phyloP scores from a whole-genome alignment of 2,888 invertebrate species.

The Pseudococcus viburni region DNA sequence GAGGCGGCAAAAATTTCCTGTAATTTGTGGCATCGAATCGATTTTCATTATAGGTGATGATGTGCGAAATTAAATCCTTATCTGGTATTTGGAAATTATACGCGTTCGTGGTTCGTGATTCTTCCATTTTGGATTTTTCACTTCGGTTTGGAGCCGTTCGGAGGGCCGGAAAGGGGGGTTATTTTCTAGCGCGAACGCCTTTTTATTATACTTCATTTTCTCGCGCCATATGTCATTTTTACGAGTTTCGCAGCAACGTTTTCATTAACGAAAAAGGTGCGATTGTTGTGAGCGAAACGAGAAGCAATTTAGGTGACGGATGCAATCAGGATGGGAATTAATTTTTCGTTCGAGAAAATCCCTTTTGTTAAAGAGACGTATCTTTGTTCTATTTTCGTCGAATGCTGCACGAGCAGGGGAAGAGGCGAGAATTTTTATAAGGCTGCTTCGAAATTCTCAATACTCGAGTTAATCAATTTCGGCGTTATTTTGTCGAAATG shows the following conservation, averaged over 20 bases:
- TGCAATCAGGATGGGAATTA: neutral
- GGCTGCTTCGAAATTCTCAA: too few species aligned
- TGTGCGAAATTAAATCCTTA: slow-evolving; percentile 45
- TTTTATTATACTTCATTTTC: slow-evolving; percentile 13
- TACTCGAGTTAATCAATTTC: too few species aligned
- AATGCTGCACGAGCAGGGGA: too few species aligned
- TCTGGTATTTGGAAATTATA: slow-evolving; percentile 39
- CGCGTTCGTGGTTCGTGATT: neutral
- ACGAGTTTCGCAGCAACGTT: neutral
- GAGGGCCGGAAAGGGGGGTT: too few species aligned
- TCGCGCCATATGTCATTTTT: slow-evolving; percentile 31
- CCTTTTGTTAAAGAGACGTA: too few species aligned
- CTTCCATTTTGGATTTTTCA: neutral
- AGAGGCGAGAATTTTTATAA: too few species aligned
- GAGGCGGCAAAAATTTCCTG: slow-evolving; percentile 30
- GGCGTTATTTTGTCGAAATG: too few species aligned
- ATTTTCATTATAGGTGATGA: slow-evolving; percentile 34
- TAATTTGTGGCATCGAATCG: slow-evolving; percentile 18
- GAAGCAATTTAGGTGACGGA: neutral
- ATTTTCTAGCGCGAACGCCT: neutral
- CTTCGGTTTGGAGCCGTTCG: neutral
- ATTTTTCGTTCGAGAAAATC: neutral
- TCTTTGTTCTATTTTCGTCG: too few species aligned
- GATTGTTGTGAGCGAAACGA: neutral
- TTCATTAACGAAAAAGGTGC: slow-evolving; percentile 31